phyloP scores from a whole-genome alignment of 2,113 vertebrate genomes.

The Chlorodrepanis virens region DNA sequence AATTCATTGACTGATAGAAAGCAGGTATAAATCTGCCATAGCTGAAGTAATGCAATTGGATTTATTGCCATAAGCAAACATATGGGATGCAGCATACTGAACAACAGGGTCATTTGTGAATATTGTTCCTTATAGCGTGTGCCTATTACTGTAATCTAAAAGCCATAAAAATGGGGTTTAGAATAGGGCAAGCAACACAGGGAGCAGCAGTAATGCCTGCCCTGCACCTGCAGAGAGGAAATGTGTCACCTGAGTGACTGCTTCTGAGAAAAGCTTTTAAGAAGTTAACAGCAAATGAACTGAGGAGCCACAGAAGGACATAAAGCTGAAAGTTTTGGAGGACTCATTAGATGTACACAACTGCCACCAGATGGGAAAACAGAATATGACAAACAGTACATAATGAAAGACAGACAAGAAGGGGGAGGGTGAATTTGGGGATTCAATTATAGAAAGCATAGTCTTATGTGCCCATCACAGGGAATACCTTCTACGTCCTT shows the following conservation, averaged over 20 bases:
- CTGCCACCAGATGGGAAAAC: slow-evolving; percentile 54
- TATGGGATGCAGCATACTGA: slow-evolving; percentile 8
- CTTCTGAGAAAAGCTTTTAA: slow-evolving; percentile 48
- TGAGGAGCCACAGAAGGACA: background rate
- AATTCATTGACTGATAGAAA: slow-evolving; percentile 65
- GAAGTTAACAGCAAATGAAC: slow-evolving; percentile 38
- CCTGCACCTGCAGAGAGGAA: background rate
- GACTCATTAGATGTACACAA: slow-evolving; percentile 30
- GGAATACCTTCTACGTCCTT: background rate
- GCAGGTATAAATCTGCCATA: slow-evolving; percentile 67
- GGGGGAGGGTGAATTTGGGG: background rate
- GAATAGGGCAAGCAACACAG: background rate
- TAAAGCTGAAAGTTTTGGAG: slow-evolving; percentile 13
- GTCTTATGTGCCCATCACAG: background rate
- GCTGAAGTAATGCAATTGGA: slow-evolving; percentile 60
- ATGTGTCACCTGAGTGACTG: background rate
- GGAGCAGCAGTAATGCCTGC: background rate
- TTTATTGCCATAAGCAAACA: slow-evolving; percentile 63
- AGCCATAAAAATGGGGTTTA: slow-evolving; percentile 40
- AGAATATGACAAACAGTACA: background rate
- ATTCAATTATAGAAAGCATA: background rate
- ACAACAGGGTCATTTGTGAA: slow-evolving; percentile 42
- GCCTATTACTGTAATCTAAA: slow-evolving; percentile 46
- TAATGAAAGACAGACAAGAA: background rate
- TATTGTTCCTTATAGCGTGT: background rate